Base-by-base conservation (phyloP, 2,113 vertebrate genomes). In the Ammodytes marinus region DNA sequence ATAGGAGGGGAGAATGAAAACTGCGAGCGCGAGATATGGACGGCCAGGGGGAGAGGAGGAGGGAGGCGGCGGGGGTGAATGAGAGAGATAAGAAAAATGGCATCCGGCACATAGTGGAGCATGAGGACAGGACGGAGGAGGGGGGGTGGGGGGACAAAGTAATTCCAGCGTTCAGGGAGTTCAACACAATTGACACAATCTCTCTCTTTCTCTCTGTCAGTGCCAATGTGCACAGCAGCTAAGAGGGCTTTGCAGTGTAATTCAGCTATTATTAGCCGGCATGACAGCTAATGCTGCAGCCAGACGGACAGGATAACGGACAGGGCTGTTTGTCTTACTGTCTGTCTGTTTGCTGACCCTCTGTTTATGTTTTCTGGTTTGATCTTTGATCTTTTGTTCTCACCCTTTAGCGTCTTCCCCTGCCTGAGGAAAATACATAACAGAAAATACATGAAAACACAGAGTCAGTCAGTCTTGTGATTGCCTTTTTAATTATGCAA, bases 171-270 rank as follows among this genome's bases (percentile, higher is more conserved):
- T 74, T 70, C n/a, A 14, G 71, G 85, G 81, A 80, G 43, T 73
- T 83, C 45, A 52, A 63, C 69, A 54, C 83, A 70, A 86, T 80
- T 66, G 84, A 69, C 75, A 69, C 55, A 77, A 53, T 74, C 73
- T 79, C 43, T 45, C 12, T 61, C 59, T 87, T 46, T 61, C 74
- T 80, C 69, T 80, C 49, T 59, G 67, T 81, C 68, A 2, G 35
- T 85, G 74, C 83, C 79, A 55, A 52, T 77, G 63, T 92, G 87
- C 81, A 75, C 66, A 74, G 73, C 58, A 39, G 77, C 61, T 89
- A 88, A 93, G 85, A 73, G 79, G 88, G 88, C 80, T 93, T 92
- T 93, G 83, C 85, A 13, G 79, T 83, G 78, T 92, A 88, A 90
- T 85, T 90, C 87, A 73, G 60, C 87, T 90, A 85, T 88, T 87